Base-by-base conservation (phyloP, 2,113 vertebrate genomes). In the Poecile atricapillus region DNA sequence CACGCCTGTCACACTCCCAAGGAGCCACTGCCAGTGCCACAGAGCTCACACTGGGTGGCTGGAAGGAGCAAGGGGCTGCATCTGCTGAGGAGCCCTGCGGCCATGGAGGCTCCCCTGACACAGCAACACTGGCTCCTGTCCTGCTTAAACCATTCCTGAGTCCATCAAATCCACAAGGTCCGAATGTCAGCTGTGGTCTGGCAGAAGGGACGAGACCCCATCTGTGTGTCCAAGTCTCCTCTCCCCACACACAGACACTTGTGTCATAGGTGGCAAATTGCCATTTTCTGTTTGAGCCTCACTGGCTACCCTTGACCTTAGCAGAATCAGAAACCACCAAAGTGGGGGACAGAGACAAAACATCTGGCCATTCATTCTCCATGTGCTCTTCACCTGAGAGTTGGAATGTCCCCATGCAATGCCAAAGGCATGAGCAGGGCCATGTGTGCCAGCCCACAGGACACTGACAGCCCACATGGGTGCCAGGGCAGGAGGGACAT, bases 1-100 rank as follows among this genome's bases (percentile, higher is more conserved):
- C 2, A 6, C 0, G 0, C 52, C 37, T 3, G 10, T n/a, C n/a
- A 7, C 2, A 11, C 28, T 22, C 21, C 41, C 7, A 1, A 12
- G 60, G 27, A 74, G 64, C 39, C 1, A 0, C 76, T 18, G 59
- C 13, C 3, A 55, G 2, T 0, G 0, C 39, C 22, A 7, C 58
- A 6, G 52, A 56, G 60, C 55, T 74, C 49, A 0, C 8, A 2
- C 17, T 5, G 3, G 3, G 31, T 7, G 41, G 13, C 15, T 22
- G 67, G 44, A 44, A 55, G 46, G 49, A 60, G 46, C 1, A 2
- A 24, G 77, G 2, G 21, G 16, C 23, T n/a, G 23, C 17, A n/a
- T 43, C 6, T 18, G 70, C 63, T 0, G 2, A 56, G 81, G 41
- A 62, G 62, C 58, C 56, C 25, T 18, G 39, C 0, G 0, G 73